Evolutionary conservation across 2,113 vertebrate genomes (phyloP), one percentile per base, ranked within the genome.

Genomic region (Seriola aureovittata): DNA sequence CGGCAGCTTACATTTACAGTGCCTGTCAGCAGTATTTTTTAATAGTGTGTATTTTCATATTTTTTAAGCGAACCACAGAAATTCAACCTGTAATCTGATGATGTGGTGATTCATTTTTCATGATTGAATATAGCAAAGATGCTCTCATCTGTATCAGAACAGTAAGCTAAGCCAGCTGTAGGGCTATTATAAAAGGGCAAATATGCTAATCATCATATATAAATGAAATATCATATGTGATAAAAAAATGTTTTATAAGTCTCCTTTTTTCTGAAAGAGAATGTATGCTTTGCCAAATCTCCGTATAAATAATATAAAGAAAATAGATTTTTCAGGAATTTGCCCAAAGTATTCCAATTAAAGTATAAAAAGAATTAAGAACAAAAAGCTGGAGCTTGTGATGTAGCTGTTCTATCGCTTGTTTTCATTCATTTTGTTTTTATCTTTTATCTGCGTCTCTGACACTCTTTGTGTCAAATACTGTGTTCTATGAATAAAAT

Each of bases 291-390:
- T 5, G 73, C n/a, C 48, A 69, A 75, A 29, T 29, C 16, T 44
- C 32, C 29, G 4, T 50, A 85, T 82, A 44, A 81, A 85, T 87
- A 79, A 87, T 85, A 65, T n/a, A 76, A 72, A 64, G 67, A 59
- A 60, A 10, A 32, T 19, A 0, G 21, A 73, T 52, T 78, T 75
- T 74, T 63, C 10, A 70, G 73, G 67, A 87, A 89, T 59, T 58
- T 3, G 67, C 82, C 71, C 4, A 17, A 58, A 88, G 85, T 80
- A 23, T 38, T 71, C 55, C 6, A 71, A 71, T 85, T 85, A 77
- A 70, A 80, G 36, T 48, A 21, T 78, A 60, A 81, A 68, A 71
- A 32, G 8, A 70, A 74, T 68, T 65, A 76, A 85, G 59, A 72
- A 32, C 23, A 16, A 42, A 42, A 36, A 74, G 40, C 57, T n/a